These are phyloP conservation scores for Halisarca cf. caerulea DNA, from an alignment of 37 sponge, comb jelly and placozoan species.

Conservation along the genomic window DNA sequence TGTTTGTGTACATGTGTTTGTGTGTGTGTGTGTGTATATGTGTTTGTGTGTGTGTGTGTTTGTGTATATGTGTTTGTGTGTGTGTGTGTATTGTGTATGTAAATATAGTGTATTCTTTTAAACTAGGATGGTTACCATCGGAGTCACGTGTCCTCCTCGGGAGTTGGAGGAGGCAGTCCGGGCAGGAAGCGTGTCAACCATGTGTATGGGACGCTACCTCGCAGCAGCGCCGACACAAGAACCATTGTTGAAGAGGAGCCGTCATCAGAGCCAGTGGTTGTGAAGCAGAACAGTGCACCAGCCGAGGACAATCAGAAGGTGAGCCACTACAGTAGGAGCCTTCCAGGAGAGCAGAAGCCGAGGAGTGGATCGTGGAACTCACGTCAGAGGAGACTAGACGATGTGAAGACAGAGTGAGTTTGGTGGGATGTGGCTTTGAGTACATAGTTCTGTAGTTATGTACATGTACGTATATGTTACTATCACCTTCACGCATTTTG, in stretches of 20 bases:
- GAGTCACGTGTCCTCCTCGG: too few relatives aligned
- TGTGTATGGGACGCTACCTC: background rate
- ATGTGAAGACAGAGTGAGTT: background rate
- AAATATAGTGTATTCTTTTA: too few relatives aligned
- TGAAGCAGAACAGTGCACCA: conserved; percentile 2
- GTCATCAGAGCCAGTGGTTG: background rate
- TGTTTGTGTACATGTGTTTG: too few relatives aligned
- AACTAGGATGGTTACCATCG: too few relatives aligned
- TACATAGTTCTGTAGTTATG: too few relatives aligned
- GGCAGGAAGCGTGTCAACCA: background rate
- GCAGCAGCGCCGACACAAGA: background rate
- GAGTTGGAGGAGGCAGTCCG: background rate
- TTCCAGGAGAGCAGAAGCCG: conserved; percentile 42
- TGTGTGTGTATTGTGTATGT: too few relatives aligned
- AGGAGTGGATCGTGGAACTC: conserved; percentile 53
- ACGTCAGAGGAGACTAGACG: conserved; percentile 24
- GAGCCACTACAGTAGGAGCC: conserved; percentile 9
- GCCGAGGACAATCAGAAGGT: conserved; percentile 2
- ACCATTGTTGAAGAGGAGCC: conserved; percentile 1
- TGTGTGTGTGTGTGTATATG: too few relatives aligned
- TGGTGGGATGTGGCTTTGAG: too few relatives aligned
- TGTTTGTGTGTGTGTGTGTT: too few relatives aligned
- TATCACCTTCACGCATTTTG: too few relatives aligned
- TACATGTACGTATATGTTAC: too few relatives aligned
- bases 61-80: too few relatives aligned